Conservation (phyloP, 2,113 vertebrate species). For the Echinops telfairi region DNA sequence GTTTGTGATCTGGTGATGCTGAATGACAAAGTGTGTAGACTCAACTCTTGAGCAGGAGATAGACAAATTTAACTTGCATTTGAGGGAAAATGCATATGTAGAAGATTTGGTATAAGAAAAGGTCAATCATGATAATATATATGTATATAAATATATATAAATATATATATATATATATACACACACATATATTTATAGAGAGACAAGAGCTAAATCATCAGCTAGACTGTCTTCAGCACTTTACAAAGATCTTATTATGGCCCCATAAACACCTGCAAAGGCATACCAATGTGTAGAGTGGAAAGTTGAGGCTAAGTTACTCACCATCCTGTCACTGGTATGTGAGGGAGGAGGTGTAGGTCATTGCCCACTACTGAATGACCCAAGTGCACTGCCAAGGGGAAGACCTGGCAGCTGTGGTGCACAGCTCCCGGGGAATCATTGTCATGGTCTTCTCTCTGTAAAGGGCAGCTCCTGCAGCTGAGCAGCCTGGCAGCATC, state of each 20-base stretch:
- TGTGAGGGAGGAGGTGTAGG: neutral
- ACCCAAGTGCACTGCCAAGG: neutral
- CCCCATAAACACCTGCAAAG: neutral
- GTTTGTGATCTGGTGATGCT: neutral
- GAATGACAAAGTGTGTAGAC: neutral
- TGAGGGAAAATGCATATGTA: neutral
- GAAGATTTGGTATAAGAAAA: neutral
- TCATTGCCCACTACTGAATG: neutral
- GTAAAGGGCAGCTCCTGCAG: neutral
- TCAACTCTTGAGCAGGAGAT: neutral
- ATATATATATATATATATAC: too few species aligned
- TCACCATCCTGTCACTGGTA: neutral
- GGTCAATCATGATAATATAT: neutral
- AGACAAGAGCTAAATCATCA: neutral
- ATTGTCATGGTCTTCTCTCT: neutral
- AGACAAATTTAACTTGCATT: neutral
- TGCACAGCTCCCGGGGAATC: too few species aligned
- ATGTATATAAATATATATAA: too few species aligned
- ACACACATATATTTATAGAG: too few species aligned
- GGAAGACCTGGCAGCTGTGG: neutral
- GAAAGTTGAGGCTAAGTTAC: neutral
- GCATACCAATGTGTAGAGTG: neutral
- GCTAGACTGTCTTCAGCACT: neutral
- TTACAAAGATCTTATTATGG: neutral
- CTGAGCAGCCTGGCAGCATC: neutral